Conservation (phyloP, 2,113 vertebrate genomes). For the Phalacrocorax brasilianus region DNA sequence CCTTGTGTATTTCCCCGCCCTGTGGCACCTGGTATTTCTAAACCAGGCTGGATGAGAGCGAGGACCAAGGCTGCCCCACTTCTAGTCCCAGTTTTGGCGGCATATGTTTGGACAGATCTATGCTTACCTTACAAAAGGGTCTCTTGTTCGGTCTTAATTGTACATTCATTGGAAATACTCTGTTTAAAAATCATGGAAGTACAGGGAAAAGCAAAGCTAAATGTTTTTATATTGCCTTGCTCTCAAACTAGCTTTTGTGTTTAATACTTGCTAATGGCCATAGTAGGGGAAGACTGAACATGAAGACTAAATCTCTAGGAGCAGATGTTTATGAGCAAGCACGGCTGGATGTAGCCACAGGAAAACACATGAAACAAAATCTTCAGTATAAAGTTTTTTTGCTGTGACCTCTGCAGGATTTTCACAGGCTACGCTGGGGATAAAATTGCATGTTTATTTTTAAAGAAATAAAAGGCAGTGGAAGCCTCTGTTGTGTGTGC, state of each 20-base stretch:
- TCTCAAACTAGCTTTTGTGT: neutral
- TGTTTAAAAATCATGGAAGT: neutral
- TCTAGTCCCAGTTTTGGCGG: neutral
- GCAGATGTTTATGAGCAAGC: neutral
- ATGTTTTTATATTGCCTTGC: neutral
- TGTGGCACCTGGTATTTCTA: neutral
- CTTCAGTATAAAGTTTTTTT: neutral
- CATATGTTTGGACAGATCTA: fast-evolving
- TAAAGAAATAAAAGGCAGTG: neutral
- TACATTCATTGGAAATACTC: neutral
- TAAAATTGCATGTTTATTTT: neutral
- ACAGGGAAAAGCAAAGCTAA: neutral
- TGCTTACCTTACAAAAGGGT: neutral
- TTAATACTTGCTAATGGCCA: neutral
- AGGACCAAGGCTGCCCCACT: neutral
- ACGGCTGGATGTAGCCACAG: neutral
- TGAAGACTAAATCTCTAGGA: neutral
- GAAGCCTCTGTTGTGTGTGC: neutral
- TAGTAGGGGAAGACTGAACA: neutral
- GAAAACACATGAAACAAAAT: neutral
- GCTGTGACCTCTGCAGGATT: neutral
- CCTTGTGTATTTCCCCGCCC: neutral
- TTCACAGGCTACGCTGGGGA: neutral
- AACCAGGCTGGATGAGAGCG: neutral
- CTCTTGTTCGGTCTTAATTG: neutral